Conservation (phyloP, 2,888 invertebrate species). For the Tanytarsus gracilentus region DNA sequence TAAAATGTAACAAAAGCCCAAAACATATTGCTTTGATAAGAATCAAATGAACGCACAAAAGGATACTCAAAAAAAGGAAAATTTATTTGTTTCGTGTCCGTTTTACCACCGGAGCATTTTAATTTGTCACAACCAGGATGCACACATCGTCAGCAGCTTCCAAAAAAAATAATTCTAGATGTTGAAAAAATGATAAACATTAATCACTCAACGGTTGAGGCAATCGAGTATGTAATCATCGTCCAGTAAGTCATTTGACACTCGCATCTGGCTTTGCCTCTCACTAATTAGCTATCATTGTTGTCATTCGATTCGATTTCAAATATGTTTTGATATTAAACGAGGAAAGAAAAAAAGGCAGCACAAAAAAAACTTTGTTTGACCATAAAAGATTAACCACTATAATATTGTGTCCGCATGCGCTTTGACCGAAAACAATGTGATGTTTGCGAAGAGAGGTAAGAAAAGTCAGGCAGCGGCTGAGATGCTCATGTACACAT, state of each 20-base stretch:
- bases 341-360: neutral
- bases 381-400: conserved; percentile 8
- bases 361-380: neutral
- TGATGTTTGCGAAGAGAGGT: neutral
- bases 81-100: neutral
- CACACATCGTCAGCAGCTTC: neutral
- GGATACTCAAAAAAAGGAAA: neutral
- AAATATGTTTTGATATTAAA: conserved; percentile 11
- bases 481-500: neutral
- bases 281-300: conserved; percentile 8
- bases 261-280: conserved; percentile 7
- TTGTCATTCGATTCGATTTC: neutral
- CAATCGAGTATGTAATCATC: neutral
- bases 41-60: neutral
- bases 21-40: neutral
- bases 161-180: neutral
- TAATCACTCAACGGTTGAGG: neutral
- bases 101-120: neutral
- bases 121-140: neutral
- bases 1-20: no score
- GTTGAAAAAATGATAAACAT: neutral
- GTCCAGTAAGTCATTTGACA: neutral
- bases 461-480: conserved; percentile 10
- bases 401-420: conserved; percentile 8
- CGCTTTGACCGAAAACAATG: conserved; percentile 5